Evolutionary conservation across 2,888 invertebrate genomes (phyloP).

Genomic region (Fragum sueziense): DNA sequence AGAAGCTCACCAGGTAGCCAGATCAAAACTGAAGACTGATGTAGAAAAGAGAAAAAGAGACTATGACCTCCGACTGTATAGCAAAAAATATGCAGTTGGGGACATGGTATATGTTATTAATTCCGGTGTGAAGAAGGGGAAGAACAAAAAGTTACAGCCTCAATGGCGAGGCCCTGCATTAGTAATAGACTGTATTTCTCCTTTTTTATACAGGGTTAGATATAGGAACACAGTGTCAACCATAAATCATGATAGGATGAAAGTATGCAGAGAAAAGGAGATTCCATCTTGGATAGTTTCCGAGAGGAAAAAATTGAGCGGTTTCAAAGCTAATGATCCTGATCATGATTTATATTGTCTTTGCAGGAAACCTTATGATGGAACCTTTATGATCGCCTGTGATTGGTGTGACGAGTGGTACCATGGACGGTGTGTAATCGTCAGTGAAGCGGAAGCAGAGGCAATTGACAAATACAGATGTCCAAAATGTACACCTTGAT

Average conservation of each 20-base stretch:
- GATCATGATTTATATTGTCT: not conserved
- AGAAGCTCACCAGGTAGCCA: slow-evolving; percentile 9
- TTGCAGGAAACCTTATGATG: not conserved
- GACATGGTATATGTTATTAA: not conserved
- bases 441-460: no score
- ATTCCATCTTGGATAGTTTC: not conserved
- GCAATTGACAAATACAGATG: no score
- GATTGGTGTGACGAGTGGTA: not conserved
- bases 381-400: no score
- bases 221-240: no score
- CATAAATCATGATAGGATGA: not conserved
- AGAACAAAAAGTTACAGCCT: slow-evolving; percentile 37
- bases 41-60: not conserved
- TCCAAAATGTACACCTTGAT: no score
- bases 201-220: no score
- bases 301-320: not conserved
- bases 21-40: not conserved
- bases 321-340: not conserved
- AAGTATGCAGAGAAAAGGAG: not conserved
- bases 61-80: not conserved
- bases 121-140: not conserved
- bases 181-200: no score
- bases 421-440: not conserved
- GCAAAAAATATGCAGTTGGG: not conserved
- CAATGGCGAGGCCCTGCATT: no score